Base-by-base conservation (phyloP, 64 coral and sea anemone species). In the Orbicella faveolata region DNA sequence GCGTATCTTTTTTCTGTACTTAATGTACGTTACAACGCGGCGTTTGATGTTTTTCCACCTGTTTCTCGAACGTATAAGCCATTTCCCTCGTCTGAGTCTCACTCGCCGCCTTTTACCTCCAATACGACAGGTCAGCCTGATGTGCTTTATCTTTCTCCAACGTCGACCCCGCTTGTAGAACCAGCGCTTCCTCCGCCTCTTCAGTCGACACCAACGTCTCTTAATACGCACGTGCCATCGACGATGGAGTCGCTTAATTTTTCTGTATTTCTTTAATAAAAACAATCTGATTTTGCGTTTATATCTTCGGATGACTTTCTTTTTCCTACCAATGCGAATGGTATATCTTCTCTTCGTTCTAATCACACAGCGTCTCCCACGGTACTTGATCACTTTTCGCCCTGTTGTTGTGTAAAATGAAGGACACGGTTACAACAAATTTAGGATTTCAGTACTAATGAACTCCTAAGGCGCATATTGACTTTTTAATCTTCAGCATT, bases 51-150 rank as follows among this genome's bases (percentile, higher is more conserved):
- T 67, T 73, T 41, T 34, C 72, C 83, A 76, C 0, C 0, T 4
- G 2, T 36, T 17, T 17, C 18, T 36, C 4, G 6, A 12, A 4
- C 63, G 62, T 13, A 86, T 19, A 15, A 67, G 65, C 65, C 83
- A 73, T 73, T 2, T n/a, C 74, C 39, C 19, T 20, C 83, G 37
- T 7, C 83, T 6, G 2, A 13, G 12, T 17, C 63, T 65, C 19
- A 48, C 39, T 72, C n/a, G 37, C 19, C 62, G 62, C 4, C 39
- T 68, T 86, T 23, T 74, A n/a, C 52, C 10, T 76, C 75, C 36
- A 17, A 76, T 76, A 76, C 75, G 75, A 19, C 75, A 76, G 0
- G 37, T 76, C 2, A 76, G 75, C 36, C 75, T 76, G 75, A 76
- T 11, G 18, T 36, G 75, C 20, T 76, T 76, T 41, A 76, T 76